Percentiles rank a stretch among this genome's conserved stretches.
Evolutionary conservation across 1,140 invertebrate genomes (phyloP).

Genomic region (Drosophila ohnishii): DNA sequence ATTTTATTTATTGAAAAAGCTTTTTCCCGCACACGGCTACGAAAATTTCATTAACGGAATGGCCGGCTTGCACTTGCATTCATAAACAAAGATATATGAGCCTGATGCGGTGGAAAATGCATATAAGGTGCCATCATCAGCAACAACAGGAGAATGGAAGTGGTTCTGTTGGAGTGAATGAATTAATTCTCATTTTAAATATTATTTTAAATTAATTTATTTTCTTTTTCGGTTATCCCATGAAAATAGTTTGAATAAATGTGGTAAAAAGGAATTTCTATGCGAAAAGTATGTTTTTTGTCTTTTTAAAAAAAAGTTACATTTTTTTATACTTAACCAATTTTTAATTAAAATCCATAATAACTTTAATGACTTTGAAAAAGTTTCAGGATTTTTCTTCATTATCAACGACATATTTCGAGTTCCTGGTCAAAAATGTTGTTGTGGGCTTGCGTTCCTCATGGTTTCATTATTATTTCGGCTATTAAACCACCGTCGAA

Average conservation of each 20-base stretch:
- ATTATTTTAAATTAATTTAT: constrained; percentile 8
- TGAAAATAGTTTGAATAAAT: background rate
- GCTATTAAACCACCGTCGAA: constrained; percentile 13
- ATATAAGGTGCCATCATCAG: constrained; percentile 14
- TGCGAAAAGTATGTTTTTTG: accelerated
- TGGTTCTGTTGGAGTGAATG: background rate
- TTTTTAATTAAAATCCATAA: background rate
- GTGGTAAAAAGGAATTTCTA: background rate
- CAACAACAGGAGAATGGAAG: background rate
- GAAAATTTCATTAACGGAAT: constrained; percentile 59
- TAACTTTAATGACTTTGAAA: background rate
- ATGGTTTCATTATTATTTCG: constrained; percentile 28
- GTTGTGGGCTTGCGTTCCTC: background rate
- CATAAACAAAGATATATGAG: constrained; percentile 24
- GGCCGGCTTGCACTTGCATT: constrained; percentile 18
- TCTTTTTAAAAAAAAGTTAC: background rate
- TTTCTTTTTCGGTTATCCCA: background rate
- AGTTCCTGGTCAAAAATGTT: background rate
- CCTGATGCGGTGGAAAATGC: constrained; percentile 15
- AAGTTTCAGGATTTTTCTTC: background rate
- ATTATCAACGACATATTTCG: background rate
- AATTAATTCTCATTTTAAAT: constrained; percentile 16
- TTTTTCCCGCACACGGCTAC: constrained; percentile 31
- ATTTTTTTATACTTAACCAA: background rate
- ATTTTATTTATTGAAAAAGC: constrained; percentile 64